Evolutionary conservation across 2,888 invertebrate genomes (phyloP).

Genomic region (Lasioglossum calceatum): DNA sequence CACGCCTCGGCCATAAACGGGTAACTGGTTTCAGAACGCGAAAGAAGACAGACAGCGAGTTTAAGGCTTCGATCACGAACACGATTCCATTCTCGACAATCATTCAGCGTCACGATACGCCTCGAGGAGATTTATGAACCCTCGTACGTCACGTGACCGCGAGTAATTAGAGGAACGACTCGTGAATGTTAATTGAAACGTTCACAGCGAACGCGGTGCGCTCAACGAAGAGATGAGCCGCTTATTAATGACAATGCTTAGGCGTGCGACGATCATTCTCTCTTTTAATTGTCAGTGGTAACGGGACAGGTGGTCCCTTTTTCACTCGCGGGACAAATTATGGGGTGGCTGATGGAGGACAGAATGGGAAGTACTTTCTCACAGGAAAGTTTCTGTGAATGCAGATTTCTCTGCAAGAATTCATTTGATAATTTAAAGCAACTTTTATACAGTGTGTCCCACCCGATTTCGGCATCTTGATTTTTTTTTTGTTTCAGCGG

Average conservation of each 20-base stretch:
- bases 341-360: background rate
- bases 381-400: background rate
- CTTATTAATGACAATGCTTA: slow-evolving; percentile 17
- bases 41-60: background rate
- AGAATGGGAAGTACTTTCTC: background rate
- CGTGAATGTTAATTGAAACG: slow-evolving; percentile 12
- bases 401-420: background rate
- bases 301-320: slow-evolving; percentile 18
- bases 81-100: background rate
- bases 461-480: too few relatives aligned
- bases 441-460: too few relatives aligned
- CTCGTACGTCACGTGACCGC: slow-evolving; percentile 4
- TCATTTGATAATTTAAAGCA: background rate
- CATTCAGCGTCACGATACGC: background rate
- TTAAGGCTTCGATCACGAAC: slow-evolving; percentile 3
- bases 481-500: too few relatives aligned
- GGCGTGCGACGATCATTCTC: background rate
- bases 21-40: background rate
- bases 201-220: background rate
- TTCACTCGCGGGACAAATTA: slow-evolving; percentile 15
- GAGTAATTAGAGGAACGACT: slow-evolving; percentile 18
- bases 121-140: slow-evolving; percentile 13
- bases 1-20: background rate
- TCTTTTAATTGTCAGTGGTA: slow-evolving; percentile 2
- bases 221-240: slow-evolving; percentile 1